Evolutionary conservation across 2,888 invertebrate species (phyloP).

Genomic region (Brenthis daphne): DNA sequence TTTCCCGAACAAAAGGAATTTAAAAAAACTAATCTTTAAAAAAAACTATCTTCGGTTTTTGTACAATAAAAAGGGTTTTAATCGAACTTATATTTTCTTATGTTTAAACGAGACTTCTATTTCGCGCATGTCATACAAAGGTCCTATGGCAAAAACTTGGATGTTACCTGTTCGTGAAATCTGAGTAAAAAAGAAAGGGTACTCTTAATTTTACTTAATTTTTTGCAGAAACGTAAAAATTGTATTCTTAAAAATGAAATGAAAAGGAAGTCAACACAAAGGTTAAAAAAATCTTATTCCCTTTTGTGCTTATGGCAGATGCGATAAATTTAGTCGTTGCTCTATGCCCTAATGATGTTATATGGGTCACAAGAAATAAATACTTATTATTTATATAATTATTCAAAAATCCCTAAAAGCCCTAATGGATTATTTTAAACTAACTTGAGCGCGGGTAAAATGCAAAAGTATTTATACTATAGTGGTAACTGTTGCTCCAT

Average conservation of each 20-base stretch:
- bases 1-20: constrained; percentile 68
- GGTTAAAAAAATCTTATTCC: constrained; percentile 69
- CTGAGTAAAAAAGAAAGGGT: constrained; percentile 79
- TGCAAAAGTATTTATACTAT: no score
- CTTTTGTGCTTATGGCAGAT: constrained; percentile 64
- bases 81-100: constrained; percentile 74
- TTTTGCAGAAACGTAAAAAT: constrained; percentile 66
- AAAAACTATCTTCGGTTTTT: constrained; percentile 71
- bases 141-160: constrained; percentile 67
- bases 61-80: constrained; percentile 61
- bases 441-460: no score
- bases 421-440: no score
- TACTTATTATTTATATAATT: not conserved
- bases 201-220: constrained; percentile 63
- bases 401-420: no score
- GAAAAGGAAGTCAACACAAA: constrained; percentile 72
- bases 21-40: constrained; percentile 65
- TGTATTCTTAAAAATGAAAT: constrained; percentile 64
- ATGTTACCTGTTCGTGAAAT: constrained; percentile 80
- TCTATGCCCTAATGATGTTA: constrained; percentile 63
- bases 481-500: no score
- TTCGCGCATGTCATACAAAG: constrained; percentile 74
- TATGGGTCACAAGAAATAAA: constrained; percentile 58
- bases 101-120: constrained; percentile 71
- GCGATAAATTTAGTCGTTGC: constrained; percentile 64